Evolutionary conservation across 2,113 vertebrate genomes (phyloP), one percentile per base, ranked within the genome.

Genomic region (Haemorhous mexicanus): DNA sequence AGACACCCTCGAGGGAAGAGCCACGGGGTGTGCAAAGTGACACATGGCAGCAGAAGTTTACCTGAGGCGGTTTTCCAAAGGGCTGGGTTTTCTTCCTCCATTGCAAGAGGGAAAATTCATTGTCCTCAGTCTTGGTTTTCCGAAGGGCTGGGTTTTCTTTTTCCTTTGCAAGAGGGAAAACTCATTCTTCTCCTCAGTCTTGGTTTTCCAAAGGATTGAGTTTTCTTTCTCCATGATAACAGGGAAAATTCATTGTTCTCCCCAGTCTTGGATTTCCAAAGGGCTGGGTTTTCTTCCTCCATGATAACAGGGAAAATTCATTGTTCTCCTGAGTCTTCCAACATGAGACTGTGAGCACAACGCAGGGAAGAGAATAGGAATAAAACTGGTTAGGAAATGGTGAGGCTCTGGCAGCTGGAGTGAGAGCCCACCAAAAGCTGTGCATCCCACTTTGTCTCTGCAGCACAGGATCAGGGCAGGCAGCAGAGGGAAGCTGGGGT

Each of bases 391-490:
- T 16, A 82, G 37, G 32, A 75, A 75, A 68, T 1, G 61, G 17
- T 1, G 0, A 32, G 44, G 35, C 10, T 76, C 4, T 15, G 33
- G 19, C 39, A 76, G 33, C 0, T 11, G 19, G 17, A 4, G 3
- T 81, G 59, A 72, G 33, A 74, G 24, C 28, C 39, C n/a, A 30
- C 28, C 46, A 26, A 52, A 61, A 46, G 43, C 21, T 50, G 30
- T 11, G 30, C 47, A 63, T 16, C 26, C 26, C 12, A 3, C n/a
- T 52, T 35, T 30, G 22, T 53, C 37, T 24, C 41, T 22, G n/a
- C 37, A 37, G 41, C 53, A 33, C 32, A 16, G 50, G 49, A 61
- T 27, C 46, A n/a, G 41, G 37, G 55, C 6, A 52, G 37, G 28
- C 22, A 73, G 63, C 66, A 70, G 43, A 61, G 16, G 33, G 14